These are phyloP conservation scores for Thaumatotibia leucotreta DNA, from an alignment of 1,140 invertebrate species.

Conservation along the genomic window DNA sequence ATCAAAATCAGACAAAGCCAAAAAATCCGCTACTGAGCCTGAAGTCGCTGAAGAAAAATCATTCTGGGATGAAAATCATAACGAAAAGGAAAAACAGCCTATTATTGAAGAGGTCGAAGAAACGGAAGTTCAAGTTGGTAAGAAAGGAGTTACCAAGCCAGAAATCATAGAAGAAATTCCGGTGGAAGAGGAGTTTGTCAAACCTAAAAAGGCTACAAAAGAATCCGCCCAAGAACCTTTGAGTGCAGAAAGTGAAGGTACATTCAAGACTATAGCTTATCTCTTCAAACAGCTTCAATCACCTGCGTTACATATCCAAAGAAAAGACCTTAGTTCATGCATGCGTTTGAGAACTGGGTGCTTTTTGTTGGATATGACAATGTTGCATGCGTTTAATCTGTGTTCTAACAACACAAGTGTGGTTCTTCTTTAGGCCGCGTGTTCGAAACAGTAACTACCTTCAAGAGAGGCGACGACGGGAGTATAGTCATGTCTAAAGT, in stretches of 20 bases:
- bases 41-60: slow-evolving; percentile 56
- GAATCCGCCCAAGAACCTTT: slow-evolving; percentile 56
- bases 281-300: slow-evolving; percentile 27
- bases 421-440: slow-evolving; percentile 74
- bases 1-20: slow-evolving; percentile 23
- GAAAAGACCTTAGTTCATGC: slow-evolving; percentile 22
- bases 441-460: slow-evolving; percentile 79
- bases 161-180: slow-evolving; percentile 56
- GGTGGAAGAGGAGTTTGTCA: slow-evolving; percentile 66
- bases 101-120: slow-evolving; percentile 43
- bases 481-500: slow-evolving; percentile 80
- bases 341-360: slow-evolving; percentile 54
- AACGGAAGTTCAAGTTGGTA: slow-evolving; percentile 32
- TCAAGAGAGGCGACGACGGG: slow-evolving; percentile 77
- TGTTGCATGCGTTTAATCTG: slow-evolving; percentile 66
- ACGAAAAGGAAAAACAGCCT: slow-evolving; percentile 51
- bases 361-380: slow-evolving; percentile 23
- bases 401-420: slow-evolving; percentile 70
- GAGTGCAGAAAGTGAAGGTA: slow-evolving; percentile 73
- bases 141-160: slow-evolving; percentile 49
- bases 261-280: slow-evolving; percentile 57
- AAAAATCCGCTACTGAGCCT: slow-evolving; percentile 31
- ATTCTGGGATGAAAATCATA: slow-evolving; percentile 59
- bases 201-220: slow-evolving; percentile 74
- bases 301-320: not conserved